Percentiles rank a stretch among this genome's conserved stretches.
Conservation (phyloP, 2,113 vertebrate species). For the Osmerus mordax region DNA sequence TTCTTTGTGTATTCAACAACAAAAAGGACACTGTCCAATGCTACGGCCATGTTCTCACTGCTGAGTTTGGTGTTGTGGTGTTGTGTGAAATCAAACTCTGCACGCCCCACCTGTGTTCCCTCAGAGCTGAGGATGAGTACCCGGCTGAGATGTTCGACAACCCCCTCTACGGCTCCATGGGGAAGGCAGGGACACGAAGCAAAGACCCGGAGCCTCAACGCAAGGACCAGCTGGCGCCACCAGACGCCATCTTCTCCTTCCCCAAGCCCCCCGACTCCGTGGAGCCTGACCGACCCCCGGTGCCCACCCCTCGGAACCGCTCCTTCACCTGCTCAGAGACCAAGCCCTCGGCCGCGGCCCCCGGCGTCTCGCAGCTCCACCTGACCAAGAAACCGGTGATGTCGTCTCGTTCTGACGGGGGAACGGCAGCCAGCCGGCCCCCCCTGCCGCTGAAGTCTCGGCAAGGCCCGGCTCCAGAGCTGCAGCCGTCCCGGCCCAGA, state of each 20-base stretch:
- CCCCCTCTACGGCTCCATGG: constrained; percentile 85
- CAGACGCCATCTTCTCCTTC: constrained; percentile 54
- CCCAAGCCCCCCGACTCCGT: constrained; percentile 70
- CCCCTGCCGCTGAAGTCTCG: constrained; percentile 82
- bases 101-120: not conserved
- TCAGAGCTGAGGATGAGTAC: constrained; percentile 66
- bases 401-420: constrained; percentile 78
- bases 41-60: no score
- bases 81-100: not conserved
- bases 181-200: constrained; percentile 45
- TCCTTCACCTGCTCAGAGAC: constrained; percentile 83
- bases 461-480: constrained; percentile 71
- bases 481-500: constrained; percentile 71
- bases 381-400: constrained; percentile 78
- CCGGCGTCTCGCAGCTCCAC: constrained; percentile 41
- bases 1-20: no score
- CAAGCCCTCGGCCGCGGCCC: constrained; percentile 57
- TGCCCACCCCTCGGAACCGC: constrained; percentile 77
- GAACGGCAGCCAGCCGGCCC: constrained; percentile 65
- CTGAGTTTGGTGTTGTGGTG: no score
- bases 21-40: no score
- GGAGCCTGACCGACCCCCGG: constrained; percentile 66
- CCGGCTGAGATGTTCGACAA: constrained; percentile 92
- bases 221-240: constrained; percentile 69
- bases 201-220: constrained; percentile 78